A percentile compares a stretch with the other conserved stretches of the same genome.
Conservation (phyloP, 2,888 invertebrate species). For the Xestia ashworthii region DNA sequence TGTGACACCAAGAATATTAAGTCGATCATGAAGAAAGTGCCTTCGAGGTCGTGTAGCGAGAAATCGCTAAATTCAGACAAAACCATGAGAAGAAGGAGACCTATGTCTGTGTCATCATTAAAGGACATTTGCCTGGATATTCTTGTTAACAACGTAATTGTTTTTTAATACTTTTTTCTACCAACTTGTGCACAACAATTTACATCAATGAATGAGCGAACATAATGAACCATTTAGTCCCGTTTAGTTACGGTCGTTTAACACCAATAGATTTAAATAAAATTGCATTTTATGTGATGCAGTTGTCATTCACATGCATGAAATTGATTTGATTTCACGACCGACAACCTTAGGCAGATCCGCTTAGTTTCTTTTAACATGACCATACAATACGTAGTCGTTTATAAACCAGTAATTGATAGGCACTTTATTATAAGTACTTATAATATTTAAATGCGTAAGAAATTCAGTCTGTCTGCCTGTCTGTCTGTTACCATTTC, state of each 20-base stretch:
- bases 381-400: not conserved
- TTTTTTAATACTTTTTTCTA: not conserved
- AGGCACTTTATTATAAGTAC: too few relatives aligned
- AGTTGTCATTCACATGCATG: slow-evolving; percentile 25
- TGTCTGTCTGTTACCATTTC: not conserved
- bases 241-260: slow-evolving; percentile 46
- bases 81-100: slow-evolving; percentile 78
- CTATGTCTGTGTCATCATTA: slow-evolving; percentile 83
- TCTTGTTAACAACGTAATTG: slow-evolving; percentile 89
- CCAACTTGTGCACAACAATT: not conserved
- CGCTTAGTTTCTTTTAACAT: not conserved
- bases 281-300: slow-evolving; percentile 22
- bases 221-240: slow-evolving; percentile 32
- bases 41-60: slow-evolving; percentile 63
- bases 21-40: slow-evolving; percentile 62
- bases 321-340: slow-evolving; percentile 29
- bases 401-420: not conserved
- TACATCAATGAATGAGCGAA: slow-evolving; percentile 31
- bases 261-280: slow-evolving; percentile 35
- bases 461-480: not conserved
- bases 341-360: not conserved
- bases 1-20: slow-evolving; percentile 49
- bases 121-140: slow-evolving; percentile 90
- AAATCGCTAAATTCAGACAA: slow-evolving; percentile 67
- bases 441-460: not conserved